Base-by-base conservation (phyloP, 1,140 invertebrate genomes). In the Drosophila miranda region DNA sequence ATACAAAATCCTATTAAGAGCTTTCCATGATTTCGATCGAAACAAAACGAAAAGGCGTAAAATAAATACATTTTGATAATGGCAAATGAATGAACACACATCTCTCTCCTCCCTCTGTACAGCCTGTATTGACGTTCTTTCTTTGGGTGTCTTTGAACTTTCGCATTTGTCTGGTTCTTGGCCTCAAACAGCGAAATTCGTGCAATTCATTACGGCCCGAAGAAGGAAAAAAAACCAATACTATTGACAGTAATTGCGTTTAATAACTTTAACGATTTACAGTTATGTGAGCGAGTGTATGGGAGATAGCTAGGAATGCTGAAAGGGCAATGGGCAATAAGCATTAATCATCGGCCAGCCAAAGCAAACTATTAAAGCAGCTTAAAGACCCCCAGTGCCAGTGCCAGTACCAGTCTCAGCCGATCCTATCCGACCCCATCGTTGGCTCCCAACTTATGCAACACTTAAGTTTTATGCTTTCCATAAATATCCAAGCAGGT, bases 221-320 rank as follows among this genome's bases (percentile, higher is more conserved):
- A 7, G 28, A 45, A 46, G 19, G 19, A 57, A 76, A 71, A 51
- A 46, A 60, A 80, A 71, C 34, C 34, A 38, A 76, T 76, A 57
- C 59, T 87, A 78, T 86, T 69, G 82, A 87, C 82, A 75, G 75
- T 87, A 87, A 87, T 82, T 87, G 78, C 58, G 78, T 78, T 78
- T 87, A 87, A 87, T 87, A 82, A 78, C 71, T 73, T 68, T 50
- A 73, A 46, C 61, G 51, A 72, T 69, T 78, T 87, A 82, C 82
- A 86, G 82, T 87, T 87, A 87, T 59, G 56, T 61, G 75, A 45
- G 41, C 8, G 42, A 74, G 43, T 59, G 59, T 61, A 71, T 45
- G 26, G 9, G 42, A 74, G 46, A 59, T 42, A 30, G 14, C 21
- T 45, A 34, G 49, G 50, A 77, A 51, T 42, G 75, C 69, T 58